Evolutionary conservation across 2,113 vertebrate genomes (phyloP).

Genomic region (Telmatochromis sp.): DNA sequence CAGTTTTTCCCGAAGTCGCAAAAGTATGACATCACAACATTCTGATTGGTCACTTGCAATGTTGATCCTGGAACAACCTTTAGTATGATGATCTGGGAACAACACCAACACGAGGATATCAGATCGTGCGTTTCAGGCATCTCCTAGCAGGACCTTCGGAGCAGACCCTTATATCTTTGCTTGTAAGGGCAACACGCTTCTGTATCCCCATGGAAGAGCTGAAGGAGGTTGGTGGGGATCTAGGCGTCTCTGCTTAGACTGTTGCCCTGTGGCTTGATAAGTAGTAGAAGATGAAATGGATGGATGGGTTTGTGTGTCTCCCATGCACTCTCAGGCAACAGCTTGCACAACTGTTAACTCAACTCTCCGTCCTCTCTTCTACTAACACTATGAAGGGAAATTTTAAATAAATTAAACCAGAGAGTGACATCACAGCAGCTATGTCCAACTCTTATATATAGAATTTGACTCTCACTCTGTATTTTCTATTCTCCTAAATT

Average conservation of each 20-base stretch:
- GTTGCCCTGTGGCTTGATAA: not conserved
- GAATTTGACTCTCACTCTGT: not conserved
- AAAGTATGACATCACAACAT: no score
- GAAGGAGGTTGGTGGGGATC: rapidly evolving
- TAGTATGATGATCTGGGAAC: no score
- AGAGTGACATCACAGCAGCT: not conserved
- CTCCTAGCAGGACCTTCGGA: rapidly evolving
- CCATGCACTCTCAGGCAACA: not conserved
- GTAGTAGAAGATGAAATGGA: not conserved
- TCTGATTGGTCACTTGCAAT: no score
- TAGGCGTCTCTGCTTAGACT: not conserved
- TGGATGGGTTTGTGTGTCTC: not conserved
- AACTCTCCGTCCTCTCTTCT: rapidly evolving
- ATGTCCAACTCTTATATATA: not conserved
- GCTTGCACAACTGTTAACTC: not conserved
- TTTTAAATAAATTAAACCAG: not conserved
- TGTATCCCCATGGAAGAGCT: not conserved
- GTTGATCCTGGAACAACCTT: no score
- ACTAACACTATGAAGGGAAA: not conserved
- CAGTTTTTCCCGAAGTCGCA: no score
- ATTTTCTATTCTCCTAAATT: not conserved
- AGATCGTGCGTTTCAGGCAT: not conserved
- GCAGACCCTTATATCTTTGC: not conserved
- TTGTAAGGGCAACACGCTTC: not conserved
- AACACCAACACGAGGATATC: no score